phyloP scores from a whole-genome alignment of 2,113 vertebrate species.

The Epinephelus fuscoguttatus region DNA sequence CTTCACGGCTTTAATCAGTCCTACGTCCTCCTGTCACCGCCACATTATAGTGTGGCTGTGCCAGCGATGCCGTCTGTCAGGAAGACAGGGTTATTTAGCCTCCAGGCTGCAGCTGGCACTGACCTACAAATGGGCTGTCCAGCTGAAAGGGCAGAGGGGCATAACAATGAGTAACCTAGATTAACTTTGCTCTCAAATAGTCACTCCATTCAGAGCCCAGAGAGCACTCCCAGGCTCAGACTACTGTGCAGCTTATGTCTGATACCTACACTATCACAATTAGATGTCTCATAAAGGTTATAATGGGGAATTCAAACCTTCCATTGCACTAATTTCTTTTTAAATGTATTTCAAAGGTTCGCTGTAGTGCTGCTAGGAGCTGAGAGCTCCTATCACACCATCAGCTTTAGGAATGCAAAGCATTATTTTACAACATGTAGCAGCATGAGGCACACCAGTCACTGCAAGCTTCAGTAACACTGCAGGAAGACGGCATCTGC shows the following conservation, averaged over 20 bases:
- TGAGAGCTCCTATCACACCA: constrained; percentile 1
- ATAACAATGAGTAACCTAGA: constrained; percentile 50
- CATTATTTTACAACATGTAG: constrained; percentile 49
- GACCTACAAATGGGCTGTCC: constrained; percentile 64
- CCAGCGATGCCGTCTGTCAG: constrained; percentile 36
- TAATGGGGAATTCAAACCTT: background rate
- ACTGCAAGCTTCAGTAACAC: constrained; percentile 3
- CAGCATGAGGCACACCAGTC: constrained; percentile 47
- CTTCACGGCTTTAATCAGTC: background rate
- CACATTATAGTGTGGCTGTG: background rate
- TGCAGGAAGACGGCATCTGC: background rate
- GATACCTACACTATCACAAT: background rate
- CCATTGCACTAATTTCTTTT: background rate
- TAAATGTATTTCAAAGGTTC: background rate
- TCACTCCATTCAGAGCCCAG: constrained; percentile 13
- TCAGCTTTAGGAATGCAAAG: constrained; percentile 59
- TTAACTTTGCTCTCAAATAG: constrained; percentile 19
- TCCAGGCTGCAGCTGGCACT: constrained; percentile 52
- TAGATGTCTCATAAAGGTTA: background rate
- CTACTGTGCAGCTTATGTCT: background rate
- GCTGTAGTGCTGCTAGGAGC: background rate
- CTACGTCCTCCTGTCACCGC: background rate
- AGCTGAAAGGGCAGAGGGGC: constrained; percentile 39
- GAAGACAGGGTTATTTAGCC: constrained; percentile 44
- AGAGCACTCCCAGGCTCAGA: background rate